Evolutionary conservation across 2,888 invertebrate genomes (phyloP).

Genomic region (Pseudococcus viburni): DNA sequence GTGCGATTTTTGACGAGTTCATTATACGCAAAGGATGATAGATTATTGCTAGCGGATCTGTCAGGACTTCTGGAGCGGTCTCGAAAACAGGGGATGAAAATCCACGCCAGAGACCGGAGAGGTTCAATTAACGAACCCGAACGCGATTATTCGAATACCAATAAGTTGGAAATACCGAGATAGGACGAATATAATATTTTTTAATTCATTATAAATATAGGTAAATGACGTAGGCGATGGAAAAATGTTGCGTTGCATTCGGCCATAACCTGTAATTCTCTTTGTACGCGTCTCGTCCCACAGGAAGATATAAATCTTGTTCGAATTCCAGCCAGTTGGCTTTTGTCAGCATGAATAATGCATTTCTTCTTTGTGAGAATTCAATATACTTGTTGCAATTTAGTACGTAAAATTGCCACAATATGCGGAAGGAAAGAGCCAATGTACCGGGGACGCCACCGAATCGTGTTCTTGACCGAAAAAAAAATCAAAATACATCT

Average conservation of each 20-base stretch:
- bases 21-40: constrained; percentile 13
- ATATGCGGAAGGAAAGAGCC: constrained; percentile 48
- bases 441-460: not conserved
- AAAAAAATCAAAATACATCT: constrained; percentile 26
- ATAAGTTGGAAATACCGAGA: not conserved
- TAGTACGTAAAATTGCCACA: constrained; percentile 33
- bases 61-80: not conserved
- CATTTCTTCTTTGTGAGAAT: constrained; percentile 57
- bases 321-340: constrained; percentile 48
- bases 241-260: constrained; percentile 36
- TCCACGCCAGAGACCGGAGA: not conserved
- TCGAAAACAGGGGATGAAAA: not conserved
- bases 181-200: constrained; percentile 4
- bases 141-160: not conserved
- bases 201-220: constrained; percentile 43
- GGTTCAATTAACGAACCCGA: not conserved
- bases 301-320: constrained; percentile 57
- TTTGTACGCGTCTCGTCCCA: constrained; percentile 51
- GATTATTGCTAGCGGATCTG: not conserved
- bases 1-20: constrained; percentile 36
- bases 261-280: constrained; percentile 50
- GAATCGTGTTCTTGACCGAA: not conserved
- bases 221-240: constrained; percentile 38
- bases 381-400: constrained; percentile 57
- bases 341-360: constrained; percentile 57